Evolutionary conservation across 2,888 invertebrate species (phyloP), one percentile per base, ranked within the genome.

Genomic region (Philaethria dido): DNA sequence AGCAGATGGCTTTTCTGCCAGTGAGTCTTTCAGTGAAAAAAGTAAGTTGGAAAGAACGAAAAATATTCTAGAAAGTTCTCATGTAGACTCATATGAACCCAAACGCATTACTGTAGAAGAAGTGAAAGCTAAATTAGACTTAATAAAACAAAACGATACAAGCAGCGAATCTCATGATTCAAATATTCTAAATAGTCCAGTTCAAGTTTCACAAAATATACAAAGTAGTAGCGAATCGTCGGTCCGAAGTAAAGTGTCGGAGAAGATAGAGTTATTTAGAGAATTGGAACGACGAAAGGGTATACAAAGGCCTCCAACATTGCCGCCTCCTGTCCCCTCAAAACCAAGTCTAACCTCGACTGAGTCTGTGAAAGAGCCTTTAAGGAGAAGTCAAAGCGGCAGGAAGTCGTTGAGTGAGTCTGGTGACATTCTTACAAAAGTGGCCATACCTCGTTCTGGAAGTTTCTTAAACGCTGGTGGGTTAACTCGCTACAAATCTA

Each of bases 391-490:
- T 73, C 93, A 93, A 73, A 93, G 93, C 72, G 87, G 89, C 39
- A 83, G 92, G 72, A 89, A 92, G 69, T 92, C 92, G 39, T 77
- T 91, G 29, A 92, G 84, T 65, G 95, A 95, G 71, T 94, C 95
- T 64, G 97, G 97, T 8, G 97, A 97, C 83, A 95, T 97, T 76
- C 87, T 97, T 77, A 97, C 97, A 0, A 96, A 97, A 85, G 97
- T 97, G 50, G 97, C 97, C 47, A 95, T 97, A 77, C 97, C 97
- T 14, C 93, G 97, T 76, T 96, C 97, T 61, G 96, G 97, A 55
- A 97, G 97, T 83, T 97, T 97, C 81, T 93, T 97, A 50, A 97
- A 97, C 77, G 95, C 97, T 16, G 96, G 96, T 57, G 96, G 96
- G 66, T 89, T 95, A 62, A 95, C 96, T 8, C 93, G 96, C 77